Percentiles rank a stretch among this genome's conserved stretches.
These are phyloP conservation scores for Galerucella nymphaeae DNA, from an alignment of 2,888 invertebrate genomes.

Conservation along the genomic window DNA sequence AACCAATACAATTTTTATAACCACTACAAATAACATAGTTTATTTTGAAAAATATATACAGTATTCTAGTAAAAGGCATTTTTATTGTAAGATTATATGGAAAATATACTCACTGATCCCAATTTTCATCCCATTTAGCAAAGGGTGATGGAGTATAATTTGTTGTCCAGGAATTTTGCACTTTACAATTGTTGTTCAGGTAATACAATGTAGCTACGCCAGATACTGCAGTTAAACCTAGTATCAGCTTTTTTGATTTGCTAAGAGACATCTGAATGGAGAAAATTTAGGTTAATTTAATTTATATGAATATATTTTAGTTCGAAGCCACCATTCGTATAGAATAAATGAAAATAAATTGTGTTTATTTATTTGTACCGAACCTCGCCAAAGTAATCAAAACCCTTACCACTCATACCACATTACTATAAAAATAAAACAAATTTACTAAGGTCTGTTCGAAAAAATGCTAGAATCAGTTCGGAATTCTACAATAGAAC, in stretches of 20 bases:
- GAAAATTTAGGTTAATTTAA: background rate
- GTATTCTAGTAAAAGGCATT: too few species aligned
- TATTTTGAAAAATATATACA: too few species aligned
- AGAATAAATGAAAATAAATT: background rate
- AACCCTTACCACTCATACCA: too few species aligned
- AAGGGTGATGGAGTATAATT: constrained; percentile 71
- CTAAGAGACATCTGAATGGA: constrained; percentile 67
- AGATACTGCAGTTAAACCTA: constrained; percentile 74
- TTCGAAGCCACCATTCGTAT: background rate
- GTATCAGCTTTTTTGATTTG: constrained; percentile 69
- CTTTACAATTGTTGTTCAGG: constrained; percentile 63
- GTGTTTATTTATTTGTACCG: background rate
- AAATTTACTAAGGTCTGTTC: too few species aligned
- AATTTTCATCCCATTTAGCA: constrained; percentile 86
- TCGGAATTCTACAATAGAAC: too few species aligned
- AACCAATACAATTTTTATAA: too few species aligned
- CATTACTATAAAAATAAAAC: too few species aligned
- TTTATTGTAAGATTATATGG: background rate
- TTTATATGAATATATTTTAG: too few species aligned
- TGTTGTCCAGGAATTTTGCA: constrained; percentile 77
- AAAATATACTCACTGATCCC: constrained; percentile 80
- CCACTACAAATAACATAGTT: too few species aligned
- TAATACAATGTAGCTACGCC: constrained; percentile 73
- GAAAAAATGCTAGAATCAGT: too few species aligned
- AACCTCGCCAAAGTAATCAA: background rate